Evolutionary conservation across 2,113 vertebrate species (phyloP).

Genomic region (Macquaria australasica): DNA sequence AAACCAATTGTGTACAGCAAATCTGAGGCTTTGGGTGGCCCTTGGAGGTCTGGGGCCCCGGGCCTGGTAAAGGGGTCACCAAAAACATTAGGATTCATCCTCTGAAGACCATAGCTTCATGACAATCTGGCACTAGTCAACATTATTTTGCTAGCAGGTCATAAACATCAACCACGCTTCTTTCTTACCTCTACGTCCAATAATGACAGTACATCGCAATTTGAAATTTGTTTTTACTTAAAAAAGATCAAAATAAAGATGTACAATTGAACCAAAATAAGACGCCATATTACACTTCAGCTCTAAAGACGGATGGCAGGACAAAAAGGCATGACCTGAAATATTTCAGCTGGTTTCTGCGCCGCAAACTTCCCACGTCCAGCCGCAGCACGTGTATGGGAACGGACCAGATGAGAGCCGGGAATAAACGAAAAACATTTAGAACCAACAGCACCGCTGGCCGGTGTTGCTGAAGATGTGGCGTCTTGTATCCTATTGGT

Average conservation of each 20-base stretch:
- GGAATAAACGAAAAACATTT: neutral
- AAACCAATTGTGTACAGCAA: neutral
- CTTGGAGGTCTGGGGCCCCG: neutral
- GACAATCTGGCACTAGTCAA: neutral
- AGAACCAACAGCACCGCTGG: constrained; percentile 1
- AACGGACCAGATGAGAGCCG: constrained; percentile 5
- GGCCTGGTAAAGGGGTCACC: neutral
- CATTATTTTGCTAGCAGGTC: neutral
- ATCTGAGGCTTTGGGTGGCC: neutral
- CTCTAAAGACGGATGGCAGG: constrained; percentile 72
- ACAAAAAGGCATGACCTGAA: constrained; percentile 64
- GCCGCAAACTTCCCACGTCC: constrained; percentile 6
- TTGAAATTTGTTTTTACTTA: constrained; percentile 83
- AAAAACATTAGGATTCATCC: neutral
- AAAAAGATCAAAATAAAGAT: constrained; percentile 86
- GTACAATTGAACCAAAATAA: constrained; percentile 79
- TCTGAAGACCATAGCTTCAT: neutral
- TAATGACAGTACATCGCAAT: constrained; percentile 12
- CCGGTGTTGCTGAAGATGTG: constrained; percentile 34
- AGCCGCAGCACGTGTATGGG: neutral
- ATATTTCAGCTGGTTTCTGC: constrained; percentile 43
- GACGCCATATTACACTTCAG: constrained; percentile 73
- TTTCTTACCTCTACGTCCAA: neutral
- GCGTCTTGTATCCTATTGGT: constrained; percentile 32
- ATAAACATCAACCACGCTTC: neutral